phyloP scores from a whole-genome alignment of 1,140 invertebrate genomes.

The Apocrypta bakeri region DNA sequence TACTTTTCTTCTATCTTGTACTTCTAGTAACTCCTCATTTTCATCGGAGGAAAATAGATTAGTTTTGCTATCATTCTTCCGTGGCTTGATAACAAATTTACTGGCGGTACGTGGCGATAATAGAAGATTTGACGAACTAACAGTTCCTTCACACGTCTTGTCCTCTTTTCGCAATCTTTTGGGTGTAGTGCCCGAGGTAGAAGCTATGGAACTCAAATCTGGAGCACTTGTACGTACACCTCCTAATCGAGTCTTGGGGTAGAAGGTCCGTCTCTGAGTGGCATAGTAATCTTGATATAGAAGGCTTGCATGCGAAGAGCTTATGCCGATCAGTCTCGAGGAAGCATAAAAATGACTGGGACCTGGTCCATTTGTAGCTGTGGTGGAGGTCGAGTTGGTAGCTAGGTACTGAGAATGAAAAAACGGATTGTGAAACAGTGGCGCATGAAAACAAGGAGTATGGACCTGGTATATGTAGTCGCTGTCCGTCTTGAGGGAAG shows the following conservation, averaged over 20 bases:
- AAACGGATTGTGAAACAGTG: constrained; percentile 66
- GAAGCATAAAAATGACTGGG: constrained; percentile 42
- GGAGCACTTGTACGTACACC: constrained; percentile 61
- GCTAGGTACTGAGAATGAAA: constrained; percentile 62
- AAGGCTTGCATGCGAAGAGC: constrained; percentile 55
- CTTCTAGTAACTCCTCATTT: constrained; percentile 40
- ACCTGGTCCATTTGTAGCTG: constrained; percentile 4
- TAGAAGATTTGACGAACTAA: constrained; percentile 57
- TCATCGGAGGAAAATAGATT: constrained; percentile 59
- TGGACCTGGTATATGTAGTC: constrained; percentile 86
- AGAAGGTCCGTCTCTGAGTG: constrained; percentile 42
- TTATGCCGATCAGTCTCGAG: constrained; percentile 37
- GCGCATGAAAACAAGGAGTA: constrained; percentile 72
- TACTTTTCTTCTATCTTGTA: neutral
- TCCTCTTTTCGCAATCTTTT: constrained; percentile 31
- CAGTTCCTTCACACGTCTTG: constrained; percentile 20
- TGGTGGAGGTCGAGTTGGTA: constrained; percentile 58
- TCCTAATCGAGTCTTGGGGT: constrained; percentile 43
- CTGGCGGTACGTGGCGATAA: constrained; percentile 64
- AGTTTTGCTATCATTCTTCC: constrained; percentile 60
- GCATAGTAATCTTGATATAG: constrained; percentile 35
- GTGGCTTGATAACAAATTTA: constrained; percentile 64
- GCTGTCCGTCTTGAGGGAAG: constrained; percentile 84
- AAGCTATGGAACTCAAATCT: constrained; percentile 53
- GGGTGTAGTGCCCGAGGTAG: constrained; percentile 15